These are phyloP conservation scores for Clarias fuscus DNA, from an alignment of 2,797 vertebrate genomes.

Conservation along the genomic window DNA sequence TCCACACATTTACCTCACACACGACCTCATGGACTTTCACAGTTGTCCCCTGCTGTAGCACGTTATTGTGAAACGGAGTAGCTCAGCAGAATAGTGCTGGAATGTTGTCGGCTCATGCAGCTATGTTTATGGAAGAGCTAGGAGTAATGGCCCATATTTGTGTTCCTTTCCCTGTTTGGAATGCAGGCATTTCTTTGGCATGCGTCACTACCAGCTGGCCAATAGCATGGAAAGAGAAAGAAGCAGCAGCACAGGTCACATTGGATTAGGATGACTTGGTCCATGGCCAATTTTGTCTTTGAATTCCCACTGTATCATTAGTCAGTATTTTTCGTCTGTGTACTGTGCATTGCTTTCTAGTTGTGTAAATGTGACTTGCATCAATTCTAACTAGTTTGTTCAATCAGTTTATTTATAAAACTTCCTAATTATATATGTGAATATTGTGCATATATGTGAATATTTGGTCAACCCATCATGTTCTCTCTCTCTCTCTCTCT, in stretches of 20 bases:
- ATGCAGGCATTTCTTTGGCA: constrained; percentile 48
- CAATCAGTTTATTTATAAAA: neutral
- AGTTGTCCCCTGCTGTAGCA: constrained; percentile 22
- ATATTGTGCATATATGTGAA: neutral
- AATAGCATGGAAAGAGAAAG: constrained; percentile 25
- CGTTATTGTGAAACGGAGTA: constrained; percentile 26
- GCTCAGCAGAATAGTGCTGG: constrained; percentile 50
- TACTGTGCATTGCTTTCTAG: neutral
- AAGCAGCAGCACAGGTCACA: constrained; percentile 36
- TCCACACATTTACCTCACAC: constrained; percentile 52
- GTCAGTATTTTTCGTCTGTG: neutral
- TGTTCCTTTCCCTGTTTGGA: constrained; percentile 51
- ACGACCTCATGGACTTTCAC: constrained; percentile 47
- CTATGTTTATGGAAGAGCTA: constrained; percentile 52
- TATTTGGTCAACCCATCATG: neutral
- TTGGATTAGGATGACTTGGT: constrained; percentile 27
- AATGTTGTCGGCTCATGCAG: constrained; percentile 53
- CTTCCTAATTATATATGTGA: neutral
- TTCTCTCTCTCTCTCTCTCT: neutral
- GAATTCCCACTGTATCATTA: constrained; percentile 8
- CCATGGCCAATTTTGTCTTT: constrained; percentile 1
- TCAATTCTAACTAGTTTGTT: neutral
- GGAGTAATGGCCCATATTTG: constrained; percentile 53
- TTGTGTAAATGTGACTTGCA: constrained; percentile 4
- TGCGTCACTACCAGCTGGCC: constrained; percentile 24